phyloP scores from a whole-genome alignment of 2,888 invertebrate genomes.

The Aporophyla nigra region DNA sequence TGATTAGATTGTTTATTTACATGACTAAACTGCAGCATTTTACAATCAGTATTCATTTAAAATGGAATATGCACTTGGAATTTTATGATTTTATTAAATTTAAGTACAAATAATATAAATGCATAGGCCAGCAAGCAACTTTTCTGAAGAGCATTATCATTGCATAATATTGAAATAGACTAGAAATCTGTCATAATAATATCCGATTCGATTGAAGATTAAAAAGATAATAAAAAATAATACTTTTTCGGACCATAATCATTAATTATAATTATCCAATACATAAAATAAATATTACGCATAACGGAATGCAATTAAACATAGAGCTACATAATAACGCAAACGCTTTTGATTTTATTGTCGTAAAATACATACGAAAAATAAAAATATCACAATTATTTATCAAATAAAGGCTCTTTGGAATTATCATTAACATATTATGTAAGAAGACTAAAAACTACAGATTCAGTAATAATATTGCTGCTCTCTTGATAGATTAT shows the following conservation, averaged over 20 bases:
- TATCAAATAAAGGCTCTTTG: slow-evolving; percentile 77
- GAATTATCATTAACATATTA: slow-evolving; percentile 66
- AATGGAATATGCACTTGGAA: slow-evolving; percentile 47
- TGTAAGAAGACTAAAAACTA: slow-evolving; percentile 48
- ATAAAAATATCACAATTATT: slow-evolving; percentile 79
- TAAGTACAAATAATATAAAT: slow-evolving; percentile 57
- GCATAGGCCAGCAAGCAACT: slow-evolving; percentile 62
- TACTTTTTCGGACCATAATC: slow-evolving; percentile 28
- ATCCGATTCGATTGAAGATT: slow-evolving; percentile 29
- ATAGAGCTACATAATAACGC: slow-evolving; percentile 38
- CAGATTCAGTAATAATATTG: slow-evolving; percentile 47
- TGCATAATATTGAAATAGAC: slow-evolving; percentile 52
- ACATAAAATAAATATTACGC: slow-evolving; percentile 32
- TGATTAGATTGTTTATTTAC: slow-evolving; percentile 70
- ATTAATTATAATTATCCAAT: slow-evolving; percentile 21
- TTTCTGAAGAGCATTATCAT: slow-evolving; percentile 29
- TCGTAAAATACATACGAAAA: slow-evolving; percentile 67
- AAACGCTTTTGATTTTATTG: slow-evolving; percentile 63
- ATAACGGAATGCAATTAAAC: slow-evolving; percentile 48
- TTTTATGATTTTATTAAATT: slow-evolving; percentile 38
- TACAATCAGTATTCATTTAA: slow-evolving; percentile 54
- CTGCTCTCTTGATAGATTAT: slow-evolving; percentile 33
- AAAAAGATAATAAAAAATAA: slow-evolving; percentile 40
- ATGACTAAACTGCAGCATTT: slow-evolving; percentile 64
- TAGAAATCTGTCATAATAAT: slow-evolving; percentile 56